These are phyloP conservation scores for Chorisops tibialis DNA, from an alignment of 2,888 invertebrate species.

Conservation along the genomic window DNA sequence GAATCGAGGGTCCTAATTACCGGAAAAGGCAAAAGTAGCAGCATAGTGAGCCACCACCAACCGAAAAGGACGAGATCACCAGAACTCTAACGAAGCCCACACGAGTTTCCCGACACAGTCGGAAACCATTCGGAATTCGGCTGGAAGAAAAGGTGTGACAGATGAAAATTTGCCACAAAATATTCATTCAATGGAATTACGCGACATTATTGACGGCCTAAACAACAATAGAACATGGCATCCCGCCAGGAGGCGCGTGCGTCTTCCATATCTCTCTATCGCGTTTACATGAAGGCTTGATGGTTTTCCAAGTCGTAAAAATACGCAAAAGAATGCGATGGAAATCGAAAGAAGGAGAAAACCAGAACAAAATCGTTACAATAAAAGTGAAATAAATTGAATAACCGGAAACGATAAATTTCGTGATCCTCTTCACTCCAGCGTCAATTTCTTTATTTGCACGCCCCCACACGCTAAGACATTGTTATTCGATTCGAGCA, in stretches of 20 bases:
- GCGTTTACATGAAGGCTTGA: not conserved
- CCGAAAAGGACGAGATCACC: not conserved
- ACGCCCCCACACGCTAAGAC: constrained; percentile 11
- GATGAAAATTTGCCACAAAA: constrained; percentile 25
- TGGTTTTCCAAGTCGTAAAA: not conserved
- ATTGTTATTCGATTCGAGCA: not conserved
- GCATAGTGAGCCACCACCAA: not conserved
- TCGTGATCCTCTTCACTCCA: constrained; percentile 2
- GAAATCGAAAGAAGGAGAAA: not conserved
- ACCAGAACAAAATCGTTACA: not conserved
- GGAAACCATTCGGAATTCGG: constrained; percentile 8
- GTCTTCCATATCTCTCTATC: not conserved
- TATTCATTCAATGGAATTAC: constrained; percentile 43
- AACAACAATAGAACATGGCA: constrained; percentile 32
- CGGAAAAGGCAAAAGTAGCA: not conserved
- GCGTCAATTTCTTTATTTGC: constrained; percentile 11
- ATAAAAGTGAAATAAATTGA: not conserved
- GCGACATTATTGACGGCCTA: constrained; percentile 33
- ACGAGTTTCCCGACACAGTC: constrained; percentile 12
- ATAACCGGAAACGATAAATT: constrained; percentile 11
- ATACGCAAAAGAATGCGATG: not conserved
- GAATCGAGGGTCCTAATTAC: constrained; percentile 7
- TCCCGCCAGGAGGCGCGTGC: constrained; percentile 41
- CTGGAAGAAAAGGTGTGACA: constrained; percentile 7
- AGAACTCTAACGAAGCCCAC: not conserved